Conservation (phyloP, 2,113 vertebrate genomes). For the Atherinomorus stipes region DNA sequence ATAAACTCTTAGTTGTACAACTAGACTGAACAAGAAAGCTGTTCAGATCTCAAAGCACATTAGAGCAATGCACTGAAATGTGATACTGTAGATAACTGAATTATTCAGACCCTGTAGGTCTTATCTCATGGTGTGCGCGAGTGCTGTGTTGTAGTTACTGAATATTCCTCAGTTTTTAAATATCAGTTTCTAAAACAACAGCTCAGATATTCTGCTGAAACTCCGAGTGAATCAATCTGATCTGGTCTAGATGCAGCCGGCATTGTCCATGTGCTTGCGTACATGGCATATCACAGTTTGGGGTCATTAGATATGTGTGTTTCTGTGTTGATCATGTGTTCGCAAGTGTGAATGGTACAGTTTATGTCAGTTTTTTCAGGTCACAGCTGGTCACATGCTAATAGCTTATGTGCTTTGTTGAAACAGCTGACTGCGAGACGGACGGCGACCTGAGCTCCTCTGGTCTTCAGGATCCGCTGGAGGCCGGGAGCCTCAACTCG, state of each 20-base stretch:
- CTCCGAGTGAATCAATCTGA: neutral
- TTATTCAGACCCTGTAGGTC: conserved; percentile 53
- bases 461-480: conserved; percentile 87
- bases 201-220: conserved; percentile 1
- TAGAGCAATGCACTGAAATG: conserved; percentile 40
- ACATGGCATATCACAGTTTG: conserved; percentile 18
- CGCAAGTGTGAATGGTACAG: neutral
- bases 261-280: conserved; percentile 13
- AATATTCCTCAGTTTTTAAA: conserved; percentile 5
- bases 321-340: conserved; percentile 3
- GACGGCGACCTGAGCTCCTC: conserved; percentile 94
- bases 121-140: conserved; percentile 22
- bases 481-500: conserved; percentile 62
- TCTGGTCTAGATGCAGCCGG: neutral
- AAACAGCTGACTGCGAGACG: conserved; percentile 93
- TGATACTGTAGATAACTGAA: conserved; percentile 47
- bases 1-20: neutral
- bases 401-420: conserved; percentile 62
- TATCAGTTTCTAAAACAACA: neutral
- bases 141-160: conserved; percentile 1
- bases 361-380: conserved; percentile 29
- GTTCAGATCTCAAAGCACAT: neutral
- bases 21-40: neutral
- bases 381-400: conserved; percentile 59
- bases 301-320: conserved; percentile 13